Evolutionary conservation across 2,888 invertebrate genomes (phyloP).

Genomic region (Chrysomela aeneicollis): DNA sequence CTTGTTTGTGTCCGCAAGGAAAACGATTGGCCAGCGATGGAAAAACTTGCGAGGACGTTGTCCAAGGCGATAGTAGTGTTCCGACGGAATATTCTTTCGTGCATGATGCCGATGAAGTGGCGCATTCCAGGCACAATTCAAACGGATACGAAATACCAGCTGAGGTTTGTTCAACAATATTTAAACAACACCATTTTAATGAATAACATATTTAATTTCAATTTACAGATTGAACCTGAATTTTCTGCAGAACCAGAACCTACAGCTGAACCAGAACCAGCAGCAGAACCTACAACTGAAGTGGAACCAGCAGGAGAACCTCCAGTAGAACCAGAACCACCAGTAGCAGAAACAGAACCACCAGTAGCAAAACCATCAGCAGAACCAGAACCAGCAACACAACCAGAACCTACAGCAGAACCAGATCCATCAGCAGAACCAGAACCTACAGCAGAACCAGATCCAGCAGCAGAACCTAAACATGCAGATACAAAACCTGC

Average conservation of each 20-base stretch:
- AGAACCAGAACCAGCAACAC: conserved; percentile 52
- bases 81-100: conserved; percentile 8
- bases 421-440: conserved; percentile 49
- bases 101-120: conserved; percentile 1
- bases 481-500: conserved; percentile 43
- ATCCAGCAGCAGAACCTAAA: conserved; percentile 42
- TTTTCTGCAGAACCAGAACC: conserved; percentile 51
- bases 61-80: too few species aligned
- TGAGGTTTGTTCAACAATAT: not conserved
- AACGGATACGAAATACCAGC: conserved; percentile 32
- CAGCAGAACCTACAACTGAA: conserved; percentile 44
- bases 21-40: conserved; percentile 63
- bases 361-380: conserved; percentile 46
- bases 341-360: conserved; percentile 48
- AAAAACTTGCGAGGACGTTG: conserved; percentile 60
- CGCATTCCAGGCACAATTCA: conserved; percentile 41
- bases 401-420: conserved; percentile 48
- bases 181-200: too few species aligned
- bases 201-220: too few species aligned
- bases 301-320: conserved; percentile 53
- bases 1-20: conserved; percentile 71
- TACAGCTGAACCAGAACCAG: conserved; percentile 56
- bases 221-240: too few species aligned
- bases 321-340: conserved; percentile 56
- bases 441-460: conserved; percentile 45